phyloP scores from a whole-genome alignment of 2,888 invertebrate genomes.

The Netelia virgata region DNA sequence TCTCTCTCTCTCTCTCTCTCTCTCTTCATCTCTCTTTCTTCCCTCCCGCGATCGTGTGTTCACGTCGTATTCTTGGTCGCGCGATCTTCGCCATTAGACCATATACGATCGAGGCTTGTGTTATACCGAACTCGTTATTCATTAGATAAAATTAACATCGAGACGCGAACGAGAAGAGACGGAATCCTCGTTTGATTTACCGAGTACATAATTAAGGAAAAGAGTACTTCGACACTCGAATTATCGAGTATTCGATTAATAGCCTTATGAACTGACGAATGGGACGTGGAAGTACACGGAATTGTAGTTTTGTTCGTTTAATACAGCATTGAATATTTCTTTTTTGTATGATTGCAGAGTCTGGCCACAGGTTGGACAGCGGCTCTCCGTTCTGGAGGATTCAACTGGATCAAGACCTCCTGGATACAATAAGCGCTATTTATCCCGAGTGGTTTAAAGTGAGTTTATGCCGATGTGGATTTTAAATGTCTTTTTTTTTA shows the following conservation, averaged over 20 bases:
- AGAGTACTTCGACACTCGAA: background rate
- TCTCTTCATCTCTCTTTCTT: conserved; percentile 73
- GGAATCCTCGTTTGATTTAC: conserved; percentile 43
- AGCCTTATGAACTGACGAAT: conserved; percentile 41
- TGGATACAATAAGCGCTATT: conserved; percentile 96
- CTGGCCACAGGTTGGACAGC: conserved; percentile 89
- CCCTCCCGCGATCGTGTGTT: conserved; percentile 46
- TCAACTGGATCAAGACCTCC: conserved; percentile 96
- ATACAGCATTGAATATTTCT: conserved; percentile 55
- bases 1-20: conserved; percentile 75
- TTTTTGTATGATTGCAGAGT: conserved; percentile 87
- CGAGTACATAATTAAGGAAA: conserved; percentile 11
- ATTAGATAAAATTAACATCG: conserved; percentile 53
- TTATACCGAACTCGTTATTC: conserved; percentile 58
- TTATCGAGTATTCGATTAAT: conserved; percentile 42
- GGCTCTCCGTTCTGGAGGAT: conserved; percentile 95
- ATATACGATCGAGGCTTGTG: conserved; percentile 48
- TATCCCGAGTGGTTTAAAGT: conserved; percentile 97
- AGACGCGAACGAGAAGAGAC: background rate
- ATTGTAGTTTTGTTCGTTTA: conserved; percentile 15
- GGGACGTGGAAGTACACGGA: conserved; percentile 13
- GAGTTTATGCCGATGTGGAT: conserved; percentile 61
- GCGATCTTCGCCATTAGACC: conserved; percentile 66
- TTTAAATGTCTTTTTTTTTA: conserved; percentile 11
- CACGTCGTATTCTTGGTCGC: conserved; percentile 44